phyloP scores from a whole-genome alignment of 2,888 invertebrate genomes.

The Atherix ibis region DNA sequence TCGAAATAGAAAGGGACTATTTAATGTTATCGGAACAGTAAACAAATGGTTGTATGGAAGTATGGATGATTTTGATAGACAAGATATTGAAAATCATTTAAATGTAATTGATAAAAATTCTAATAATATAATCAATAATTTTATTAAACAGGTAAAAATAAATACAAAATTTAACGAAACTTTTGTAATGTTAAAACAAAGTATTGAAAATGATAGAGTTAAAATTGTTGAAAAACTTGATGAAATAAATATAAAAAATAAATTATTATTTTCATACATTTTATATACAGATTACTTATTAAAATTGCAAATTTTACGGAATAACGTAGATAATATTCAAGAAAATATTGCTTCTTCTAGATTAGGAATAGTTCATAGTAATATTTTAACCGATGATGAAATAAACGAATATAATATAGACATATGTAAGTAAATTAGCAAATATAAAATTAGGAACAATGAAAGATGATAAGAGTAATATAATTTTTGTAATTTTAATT shows the following conservation, averaged over 20 bases:
- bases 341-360: constrained; percentile 5
- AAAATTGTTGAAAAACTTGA: constrained; percentile 4
- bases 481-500: constrained; percentile 6
- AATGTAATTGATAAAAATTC: constrained; percentile 5
- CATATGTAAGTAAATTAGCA: constrained; percentile 4
- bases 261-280: too few species aligned
- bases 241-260: too few species aligned
- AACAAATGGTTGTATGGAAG: constrained; percentile 1
- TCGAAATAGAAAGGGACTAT: constrained; percentile 1
- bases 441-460: constrained; percentile 6
- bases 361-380: constrained; percentile 6
- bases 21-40: constrained; percentile 1
- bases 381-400: constrained; percentile 8
- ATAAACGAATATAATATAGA: constrained; percentile 6
- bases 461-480: constrained; percentile 6
- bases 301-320: constrained; percentile 3
- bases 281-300: neutral
- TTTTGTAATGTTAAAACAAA: constrained; percentile 4
- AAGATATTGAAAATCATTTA: constrained; percentile 5
- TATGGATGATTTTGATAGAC: constrained; percentile 1
- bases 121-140: constrained; percentile 5
- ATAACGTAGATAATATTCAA: constrained; percentile 6
- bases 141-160: constrained; percentile 5
- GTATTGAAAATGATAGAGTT: constrained; percentile 4
- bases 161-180: constrained; percentile 7